Base-by-base conservation (phyloP, 1,140 invertebrate species). In the Maconellicoccus hirsutus region DNA sequence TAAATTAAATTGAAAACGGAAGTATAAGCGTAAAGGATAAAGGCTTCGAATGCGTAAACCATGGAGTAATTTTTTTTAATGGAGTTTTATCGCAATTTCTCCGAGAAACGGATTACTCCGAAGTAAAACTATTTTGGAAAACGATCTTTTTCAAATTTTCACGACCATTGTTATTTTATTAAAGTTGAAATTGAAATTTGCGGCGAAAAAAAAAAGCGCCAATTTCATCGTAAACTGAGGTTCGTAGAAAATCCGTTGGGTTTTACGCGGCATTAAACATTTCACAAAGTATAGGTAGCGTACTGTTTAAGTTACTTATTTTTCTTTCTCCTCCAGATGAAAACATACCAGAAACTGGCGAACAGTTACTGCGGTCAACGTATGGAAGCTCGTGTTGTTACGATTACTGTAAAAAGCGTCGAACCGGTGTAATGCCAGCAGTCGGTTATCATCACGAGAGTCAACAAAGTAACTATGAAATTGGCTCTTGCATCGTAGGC, bases 341-440 rank as follows among this genome's bases (percentile, higher is more conserved):
- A 52, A 52, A 66, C 19, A 66, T 66, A 66, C 21, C 21, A 25
- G 61, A 66, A 66, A 66, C 10, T 25, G 61, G 61, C 4, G 61
- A 66, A 26, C 61, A 66, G 16, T 66, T 66, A 66, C 21, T 23
- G 25, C 61, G 61, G 61, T 66, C 61, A 25, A 66, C 61, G 21
- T 66, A 66, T 16, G 61, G 61, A 25, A 66, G 61, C 61, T 12
- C 7, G 10, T 66, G 61, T 26, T 66, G 61, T 66, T 66, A 66
- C 22, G 61, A 66, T 1, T 66, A 66, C 22, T 66, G 61, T 22
- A 19, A 66, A 26, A 23, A 66, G 21, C 61, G 10, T 10, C 7
- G 10, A 66, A 8, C 7, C 10, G 10, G 10, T 4, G 19, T 2
- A 10, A 22, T 8, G 10, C 7, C 8, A 25, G 3, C 61, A 14